Evolutionary conservation across 2,797 vertebrate species (phyloP).

Genomic region (Psittacula derbiana): DNA sequence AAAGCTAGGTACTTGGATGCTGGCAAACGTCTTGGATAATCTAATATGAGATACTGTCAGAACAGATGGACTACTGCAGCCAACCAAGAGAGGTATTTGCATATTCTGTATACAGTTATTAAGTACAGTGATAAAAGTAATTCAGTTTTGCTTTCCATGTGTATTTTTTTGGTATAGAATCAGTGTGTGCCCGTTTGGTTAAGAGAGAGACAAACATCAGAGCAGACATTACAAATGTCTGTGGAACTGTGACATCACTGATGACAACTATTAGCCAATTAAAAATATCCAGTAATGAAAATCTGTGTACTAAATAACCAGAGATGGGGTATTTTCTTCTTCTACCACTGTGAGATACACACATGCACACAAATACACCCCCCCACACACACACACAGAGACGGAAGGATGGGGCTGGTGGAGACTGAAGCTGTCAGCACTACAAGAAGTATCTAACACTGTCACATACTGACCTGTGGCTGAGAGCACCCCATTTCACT

Average conservation of each 20-base stretch:
- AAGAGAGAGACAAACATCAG: background rate
- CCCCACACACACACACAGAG: fast-evolving
- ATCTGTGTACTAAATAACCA: background rate
- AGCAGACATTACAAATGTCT: background rate
- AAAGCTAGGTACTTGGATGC: background rate
- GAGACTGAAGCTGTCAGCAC: background rate
- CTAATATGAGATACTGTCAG: conserved; percentile 12
- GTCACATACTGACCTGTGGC: background rate
- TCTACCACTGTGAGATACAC: background rate
- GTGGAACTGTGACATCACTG: background rate
- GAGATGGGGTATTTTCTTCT: background rate
- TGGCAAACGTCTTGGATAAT: conserved; percentile 39
- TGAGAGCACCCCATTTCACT: background rate
- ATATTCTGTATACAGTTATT: background rate
- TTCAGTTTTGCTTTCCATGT: background rate
- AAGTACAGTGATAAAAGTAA: background rate
- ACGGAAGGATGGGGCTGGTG: background rate
- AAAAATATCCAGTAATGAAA: background rate
- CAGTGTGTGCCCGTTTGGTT: background rate
- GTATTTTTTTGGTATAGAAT: background rate
- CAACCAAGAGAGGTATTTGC: conserved; percentile 10
- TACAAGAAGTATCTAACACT: background rate
- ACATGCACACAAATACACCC: background rate
- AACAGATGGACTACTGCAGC: conserved; percentile 54
- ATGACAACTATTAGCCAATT: background rate